A percentile compares a stretch with the other conserved stretches of the same genome.
phyloP scores from a whole-genome alignment of 2,113 vertebrate genomes.

The Labrus mixtus region DNA sequence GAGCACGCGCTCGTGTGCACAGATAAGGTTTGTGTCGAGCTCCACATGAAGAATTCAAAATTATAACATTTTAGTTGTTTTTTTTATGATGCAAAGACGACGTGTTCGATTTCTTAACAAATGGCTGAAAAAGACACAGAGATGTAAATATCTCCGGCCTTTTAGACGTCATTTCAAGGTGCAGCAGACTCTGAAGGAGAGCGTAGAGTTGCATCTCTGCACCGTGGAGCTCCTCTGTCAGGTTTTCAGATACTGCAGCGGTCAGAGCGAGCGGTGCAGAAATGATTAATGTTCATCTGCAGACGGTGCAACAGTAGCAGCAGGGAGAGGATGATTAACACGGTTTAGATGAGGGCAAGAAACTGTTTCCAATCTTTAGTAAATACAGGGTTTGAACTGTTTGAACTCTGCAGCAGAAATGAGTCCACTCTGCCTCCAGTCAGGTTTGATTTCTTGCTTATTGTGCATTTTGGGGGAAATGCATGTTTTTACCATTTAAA shows the following conservation, averaged over 20 bases:
- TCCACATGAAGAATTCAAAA: neutral
- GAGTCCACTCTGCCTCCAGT: too few relatives aligned
- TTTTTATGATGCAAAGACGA: neutral
- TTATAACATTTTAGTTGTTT: neutral
- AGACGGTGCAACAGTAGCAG: constrained; percentile 10
- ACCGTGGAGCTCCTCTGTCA: neutral
- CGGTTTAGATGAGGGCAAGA: neutral
- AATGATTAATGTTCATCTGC: constrained; percentile 51
- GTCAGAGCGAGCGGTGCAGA: constrained; percentile 27
- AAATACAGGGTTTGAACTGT: too few relatives aligned
- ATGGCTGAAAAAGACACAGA: neutral
- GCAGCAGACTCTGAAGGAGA: constrained; percentile 30
- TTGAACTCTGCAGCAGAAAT: too few relatives aligned
- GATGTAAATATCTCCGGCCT: constrained; percentile 48
- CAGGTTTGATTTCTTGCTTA: too few relatives aligned
- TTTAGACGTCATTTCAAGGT: constrained; percentile 15
- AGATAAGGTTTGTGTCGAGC: neutral
- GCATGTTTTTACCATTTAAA: too few relatives aligned
- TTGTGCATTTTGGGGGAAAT: too few relatives aligned
- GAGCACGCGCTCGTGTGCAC: constrained; percentile 10
- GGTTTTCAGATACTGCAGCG: constrained; percentile 1
- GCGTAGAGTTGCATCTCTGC: constrained; percentile 16
- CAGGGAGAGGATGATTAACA: constrained; percentile 18
- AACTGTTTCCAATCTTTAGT: too few relatives aligned
- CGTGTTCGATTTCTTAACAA: constrained; percentile 16